Base-by-base conservation (phyloP, 2,113 vertebrate genomes). In the Mesoclemmys tuberculata region DNA sequence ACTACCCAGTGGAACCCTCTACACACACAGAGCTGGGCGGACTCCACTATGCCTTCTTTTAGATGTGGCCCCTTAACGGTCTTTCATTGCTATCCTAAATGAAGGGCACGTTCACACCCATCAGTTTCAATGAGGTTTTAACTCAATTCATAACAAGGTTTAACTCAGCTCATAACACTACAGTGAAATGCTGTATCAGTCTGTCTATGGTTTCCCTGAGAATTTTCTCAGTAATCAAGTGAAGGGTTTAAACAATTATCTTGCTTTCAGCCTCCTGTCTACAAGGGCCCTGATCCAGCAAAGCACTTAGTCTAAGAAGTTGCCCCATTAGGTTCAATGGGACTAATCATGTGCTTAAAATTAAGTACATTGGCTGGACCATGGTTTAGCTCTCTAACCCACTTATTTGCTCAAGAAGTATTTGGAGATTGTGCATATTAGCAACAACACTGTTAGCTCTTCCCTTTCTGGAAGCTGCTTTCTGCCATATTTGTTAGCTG, bases 371-470 rank as follows among this genome's bases (percentile, higher is more conserved):
- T 90, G 89, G 89, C 61, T 22, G 49, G 82, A 56, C 38, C 41
- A 21, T 16, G 90, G 54, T 24, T 92, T 85, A 77, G 82, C 80
- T 9, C 1, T 0, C 19, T 79, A 92, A 14, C 61, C 80, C 56
- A 6, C 27, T 80, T 90, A 90, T 80, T n/a, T 89, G 16, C 31
- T 68, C 61, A 68, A 68, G 35, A 68, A 68, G 35, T 68, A 68
- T 19, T 68, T 68, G 41, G 54, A 68, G 87, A 88, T 88, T 0
- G 0, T 2, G 0, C 82, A 82, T 44, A 8, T 71, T 88, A 84
- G 71, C 90, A 94, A 80, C 19, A 93, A 31, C 64, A 84, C 56
- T 80, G 56, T 96, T 96, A 94, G 52, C 49, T 87, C 85, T n/a
- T 35, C 38, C 87, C 38, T 82, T 90, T 93, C 86, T 93, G 74